Evolutionary conservation across 1,140 invertebrate species (phyloP).

Genomic region (Chrysoperla carnea): DNA sequence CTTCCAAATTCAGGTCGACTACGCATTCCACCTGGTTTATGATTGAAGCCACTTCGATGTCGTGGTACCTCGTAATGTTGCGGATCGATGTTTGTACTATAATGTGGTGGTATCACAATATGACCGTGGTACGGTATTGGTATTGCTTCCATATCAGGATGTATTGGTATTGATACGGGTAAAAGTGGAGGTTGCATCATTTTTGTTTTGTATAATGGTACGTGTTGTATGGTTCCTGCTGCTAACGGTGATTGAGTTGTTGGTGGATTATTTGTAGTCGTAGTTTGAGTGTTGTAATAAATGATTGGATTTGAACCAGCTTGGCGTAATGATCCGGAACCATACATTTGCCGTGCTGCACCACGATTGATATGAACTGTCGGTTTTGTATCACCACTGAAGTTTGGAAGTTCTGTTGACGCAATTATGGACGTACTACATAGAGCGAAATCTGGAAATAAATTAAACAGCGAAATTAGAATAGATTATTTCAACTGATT

Average conservation of each 20-base stretch:
- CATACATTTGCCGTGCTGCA: constrained; percentile 34
- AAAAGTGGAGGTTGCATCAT: neutral
- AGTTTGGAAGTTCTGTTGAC: neutral
- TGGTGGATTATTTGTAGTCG: constrained; percentile 7
- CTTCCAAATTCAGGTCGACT: neutral
- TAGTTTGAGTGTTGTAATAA: neutral
- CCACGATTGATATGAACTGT: constrained; percentile 24
- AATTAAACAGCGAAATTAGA: no score
- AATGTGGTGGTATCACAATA: neutral
- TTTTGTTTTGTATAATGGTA: neutral
- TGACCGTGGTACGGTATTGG: constrained; percentile 2
- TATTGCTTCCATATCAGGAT: neutral
- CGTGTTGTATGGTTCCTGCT: neutral
- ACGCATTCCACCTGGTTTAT: neutral
- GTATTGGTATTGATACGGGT: constrained; percentile 1
- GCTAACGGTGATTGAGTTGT: constrained; percentile 2
- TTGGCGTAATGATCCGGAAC: constrained; percentile 30
- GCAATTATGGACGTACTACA: no score
- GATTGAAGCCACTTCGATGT: neutral
- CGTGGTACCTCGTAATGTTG: neutral
- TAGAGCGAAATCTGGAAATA: no score
- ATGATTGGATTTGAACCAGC: constrained; percentile 14
- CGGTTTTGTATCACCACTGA: constrained; percentile 2
- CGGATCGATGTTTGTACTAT: neutral
- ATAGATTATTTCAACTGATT: no score